A percentile compares a stretch with the other conserved stretches of the same genome.
Evolutionary conservation across 2,888 invertebrate genomes (phyloP).

Genomic region (Apamea crenata): DNA sequence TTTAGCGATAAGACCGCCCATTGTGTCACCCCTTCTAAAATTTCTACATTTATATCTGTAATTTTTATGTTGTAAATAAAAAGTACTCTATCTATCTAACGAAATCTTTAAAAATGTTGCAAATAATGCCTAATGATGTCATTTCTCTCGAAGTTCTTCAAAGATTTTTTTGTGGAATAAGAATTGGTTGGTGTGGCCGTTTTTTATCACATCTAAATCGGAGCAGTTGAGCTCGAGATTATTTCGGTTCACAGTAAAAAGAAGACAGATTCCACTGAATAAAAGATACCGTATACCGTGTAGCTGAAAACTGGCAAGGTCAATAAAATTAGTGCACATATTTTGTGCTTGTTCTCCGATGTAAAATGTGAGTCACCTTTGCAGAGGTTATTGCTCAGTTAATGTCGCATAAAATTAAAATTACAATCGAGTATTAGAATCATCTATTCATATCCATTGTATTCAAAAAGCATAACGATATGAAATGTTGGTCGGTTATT

Average conservation of each 20-base stretch:
- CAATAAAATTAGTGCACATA: slow-evolving; percentile 76
- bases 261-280: slow-evolving; percentile 19
- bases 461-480: slow-evolving; percentile 56
- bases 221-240: slow-evolving; percentile 24
- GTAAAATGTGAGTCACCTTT: slow-evolving; percentile 68
- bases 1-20: not conserved
- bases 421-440: slow-evolving; percentile 59
- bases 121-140: slow-evolving; percentile 36
- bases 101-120: slow-evolving; percentile 8
- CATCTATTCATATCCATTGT: slow-evolving; percentile 63
- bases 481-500: slow-evolving; percentile 28
- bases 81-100: not conserved
- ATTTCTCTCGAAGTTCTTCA: slow-evolving; percentile 12
- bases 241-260: slow-evolving; percentile 24
- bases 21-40: not conserved
- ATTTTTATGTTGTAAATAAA: not conserved
- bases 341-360: slow-evolving; percentile 58
- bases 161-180: slow-evolving; percentile 26
- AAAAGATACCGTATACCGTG: slow-evolving; percentile 28
- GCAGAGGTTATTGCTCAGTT: slow-evolving; percentile 68
- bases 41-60: not conserved
- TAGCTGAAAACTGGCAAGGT: slow-evolving; percentile 74
- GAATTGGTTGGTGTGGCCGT: slow-evolving; percentile 18
- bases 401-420: slow-evolving; percentile 68
- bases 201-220: slow-evolving; percentile 38